Conservation (phyloP, 2,113 vertebrate species). For the Struthio camelus region DNA sequence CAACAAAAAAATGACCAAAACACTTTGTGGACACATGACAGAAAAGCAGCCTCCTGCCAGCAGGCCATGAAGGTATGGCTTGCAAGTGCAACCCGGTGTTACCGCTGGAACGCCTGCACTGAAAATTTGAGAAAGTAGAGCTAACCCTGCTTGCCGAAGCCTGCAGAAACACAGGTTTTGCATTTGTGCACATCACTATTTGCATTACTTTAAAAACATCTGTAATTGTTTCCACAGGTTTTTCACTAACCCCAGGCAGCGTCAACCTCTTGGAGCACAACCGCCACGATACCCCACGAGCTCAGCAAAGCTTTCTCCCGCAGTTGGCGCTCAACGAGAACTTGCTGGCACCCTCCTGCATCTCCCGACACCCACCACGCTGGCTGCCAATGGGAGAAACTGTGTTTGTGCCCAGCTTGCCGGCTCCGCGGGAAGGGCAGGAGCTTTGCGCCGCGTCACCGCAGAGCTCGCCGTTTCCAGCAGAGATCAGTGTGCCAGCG, state of each 20-base stretch:
- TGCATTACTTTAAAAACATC: background rate
- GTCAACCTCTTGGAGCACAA: background rate
- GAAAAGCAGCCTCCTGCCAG: background rate
- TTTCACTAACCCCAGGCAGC: background rate
- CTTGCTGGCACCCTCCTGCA: background rate
- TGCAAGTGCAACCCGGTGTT: background rate
- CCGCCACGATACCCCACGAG: fast-evolving
- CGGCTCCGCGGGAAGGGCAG: too few species aligned
- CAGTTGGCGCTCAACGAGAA: background rate
- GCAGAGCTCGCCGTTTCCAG: too few species aligned
- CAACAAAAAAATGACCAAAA: background rate
- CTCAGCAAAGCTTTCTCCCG: background rate
- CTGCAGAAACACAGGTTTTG: background rate
- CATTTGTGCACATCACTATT: background rate
- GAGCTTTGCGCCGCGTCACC: too few species aligned
- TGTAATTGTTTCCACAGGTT: background rate
- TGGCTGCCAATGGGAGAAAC: background rate
- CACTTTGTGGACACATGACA: background rate
- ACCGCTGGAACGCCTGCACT: background rate
- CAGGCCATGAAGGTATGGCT: fast-evolving
- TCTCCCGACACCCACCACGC: background rate
- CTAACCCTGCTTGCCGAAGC: background rate
- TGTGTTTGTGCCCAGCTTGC: background rate
- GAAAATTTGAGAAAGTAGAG: background rate
- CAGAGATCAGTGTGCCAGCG: too few species aligned